Percentiles rank a stretch among this genome's conserved stretches.
These are phyloP conservation scores for Halocaridina rubra DNA, from an alignment of 2,888 invertebrate species.

Conservation along the genomic window DNA sequence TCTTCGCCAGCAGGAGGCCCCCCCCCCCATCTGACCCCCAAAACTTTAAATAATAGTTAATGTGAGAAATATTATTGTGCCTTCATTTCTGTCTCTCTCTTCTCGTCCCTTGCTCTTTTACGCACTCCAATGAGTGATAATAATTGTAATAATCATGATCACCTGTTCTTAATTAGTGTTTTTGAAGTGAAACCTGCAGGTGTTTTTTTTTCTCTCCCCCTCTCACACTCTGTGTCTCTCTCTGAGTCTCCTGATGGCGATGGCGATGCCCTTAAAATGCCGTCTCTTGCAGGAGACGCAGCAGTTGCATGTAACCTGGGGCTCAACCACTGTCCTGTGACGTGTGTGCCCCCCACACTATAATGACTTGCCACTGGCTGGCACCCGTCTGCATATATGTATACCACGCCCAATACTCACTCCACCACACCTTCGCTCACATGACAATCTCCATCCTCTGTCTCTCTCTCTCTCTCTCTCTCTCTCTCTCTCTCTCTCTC, in stretches of 20 bases:
- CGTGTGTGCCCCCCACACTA: constrained; percentile 44
- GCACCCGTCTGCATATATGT: constrained; percentile 32
- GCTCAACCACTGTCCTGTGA: constrained; percentile 46
- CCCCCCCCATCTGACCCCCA: background rate
- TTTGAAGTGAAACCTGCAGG: no score
- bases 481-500: constrained; percentile 30
- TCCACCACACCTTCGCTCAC: background rate
- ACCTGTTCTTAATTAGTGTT: no score
- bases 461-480: constrained; percentile 6
- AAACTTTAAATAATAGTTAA: no score
- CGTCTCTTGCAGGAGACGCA: constrained; percentile 38
- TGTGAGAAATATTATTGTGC: no score
- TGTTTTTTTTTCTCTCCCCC: no score
- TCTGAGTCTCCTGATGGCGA: constrained; percentile 9
- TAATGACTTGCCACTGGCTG: constrained; percentile 54
- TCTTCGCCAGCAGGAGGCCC: background rate
- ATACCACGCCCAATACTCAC: constrained; percentile 2
- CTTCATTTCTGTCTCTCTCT: no score
- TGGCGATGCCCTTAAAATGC: constrained; percentile 28
- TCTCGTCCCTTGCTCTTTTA: no score
- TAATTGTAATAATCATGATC: no score
- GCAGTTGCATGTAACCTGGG: constrained; percentile 53
- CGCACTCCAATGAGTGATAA: no score
- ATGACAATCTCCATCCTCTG: background rate
- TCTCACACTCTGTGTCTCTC: background rate